Evolutionary conservation across 2,888 invertebrate genomes (phyloP), one percentile per base, ranked within the genome.

Genomic region (Drosophila testacea): DNA sequence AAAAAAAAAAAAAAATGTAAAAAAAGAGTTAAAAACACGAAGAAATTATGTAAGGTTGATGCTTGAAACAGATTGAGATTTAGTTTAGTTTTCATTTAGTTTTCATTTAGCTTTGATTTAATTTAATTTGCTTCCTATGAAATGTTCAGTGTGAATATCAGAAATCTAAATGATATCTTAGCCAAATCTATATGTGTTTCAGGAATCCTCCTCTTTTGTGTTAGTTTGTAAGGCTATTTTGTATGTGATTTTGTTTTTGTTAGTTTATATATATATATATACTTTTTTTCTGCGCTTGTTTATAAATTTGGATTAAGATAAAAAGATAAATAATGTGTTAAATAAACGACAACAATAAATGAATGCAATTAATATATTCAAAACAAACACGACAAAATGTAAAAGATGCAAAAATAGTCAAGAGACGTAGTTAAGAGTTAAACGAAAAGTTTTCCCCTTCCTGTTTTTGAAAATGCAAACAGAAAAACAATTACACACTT

Each of bases 221-320:
- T 57, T 57, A 30, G 28, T 38, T 38, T 28, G 32, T 73, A 73
- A 60, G 55, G 10, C n/a, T 42, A 41, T 41, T 47, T 44, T 48
- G 51, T 73, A 54, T 48, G 56, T 61, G 60, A 64, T 69, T 73
- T 73, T 69, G 69, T 69, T 63, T 54, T 50, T 57, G 55, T 47
- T 69, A 57, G 46, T 52, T 52, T 36, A 36, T 16, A 27, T 16
- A 46, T n/a, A 44, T 9, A 46, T 62, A 50, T 60, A 52, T 6
- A 11, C 27, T 47, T 56, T 56, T 57, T 32, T 60, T 9, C 41
- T 57, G 44, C 64, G 64, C 70, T 52, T 54, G 56, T 59, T 52
- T 16, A 38, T 22, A 54, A 22, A 32, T 32, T 22, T 22, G 22
- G 28, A 28, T 54, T 52, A 55, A 68, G 38, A 22, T 51, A 22